These are phyloP conservation scores for Etia nguti DNA, from an alignment of 2,113 vertebrate genomes.

Conservation along the genomic window DNA sequence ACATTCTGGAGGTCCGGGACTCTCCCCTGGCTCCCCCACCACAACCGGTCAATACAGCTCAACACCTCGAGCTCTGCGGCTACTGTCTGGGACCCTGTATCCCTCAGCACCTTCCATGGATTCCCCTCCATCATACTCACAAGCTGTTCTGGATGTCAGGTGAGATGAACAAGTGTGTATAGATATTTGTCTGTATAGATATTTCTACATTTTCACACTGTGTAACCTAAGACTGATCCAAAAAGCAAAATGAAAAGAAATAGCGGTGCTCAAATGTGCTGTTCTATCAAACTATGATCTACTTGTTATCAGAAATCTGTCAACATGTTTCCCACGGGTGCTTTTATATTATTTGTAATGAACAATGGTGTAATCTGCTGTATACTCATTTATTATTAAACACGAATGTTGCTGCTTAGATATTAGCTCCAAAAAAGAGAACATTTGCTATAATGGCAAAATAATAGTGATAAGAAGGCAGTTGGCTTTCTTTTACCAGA, in stretches of 20 bases:
- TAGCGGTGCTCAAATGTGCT: not conserved
- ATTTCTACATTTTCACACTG: not conserved
- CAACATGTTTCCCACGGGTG: not conserved
- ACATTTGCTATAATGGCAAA: not conserved
- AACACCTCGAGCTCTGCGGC: constrained; percentile 82
- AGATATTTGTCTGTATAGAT: not conserved
- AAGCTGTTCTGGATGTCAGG: constrained; percentile 92
- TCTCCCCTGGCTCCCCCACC: constrained; percentile 73
- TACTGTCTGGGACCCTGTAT: constrained; percentile 81
- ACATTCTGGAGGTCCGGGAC: constrained; percentile 38
- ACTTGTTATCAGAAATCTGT: not conserved
- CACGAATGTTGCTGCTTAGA: not conserved
- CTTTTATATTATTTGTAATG: not conserved
- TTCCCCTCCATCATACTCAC: constrained; percentile 89
- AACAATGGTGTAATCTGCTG: not conserved
- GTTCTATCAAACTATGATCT: not conserved
- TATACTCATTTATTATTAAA: not conserved
- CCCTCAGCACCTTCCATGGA: constrained; percentile 75
- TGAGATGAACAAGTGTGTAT: constrained; percentile 37
- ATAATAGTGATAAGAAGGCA: not conserved
- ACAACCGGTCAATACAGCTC: constrained; percentile 81
- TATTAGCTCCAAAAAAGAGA: not conserved
- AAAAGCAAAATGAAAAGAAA: not conserved
- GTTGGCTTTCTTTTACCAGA: not conserved
- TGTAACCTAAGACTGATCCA: not conserved